Evolutionary conservation across 2,888 invertebrate species (phyloP), one percentile per base, ranked within the genome.

Genomic region (Pseudococcus longispinus): DNA sequence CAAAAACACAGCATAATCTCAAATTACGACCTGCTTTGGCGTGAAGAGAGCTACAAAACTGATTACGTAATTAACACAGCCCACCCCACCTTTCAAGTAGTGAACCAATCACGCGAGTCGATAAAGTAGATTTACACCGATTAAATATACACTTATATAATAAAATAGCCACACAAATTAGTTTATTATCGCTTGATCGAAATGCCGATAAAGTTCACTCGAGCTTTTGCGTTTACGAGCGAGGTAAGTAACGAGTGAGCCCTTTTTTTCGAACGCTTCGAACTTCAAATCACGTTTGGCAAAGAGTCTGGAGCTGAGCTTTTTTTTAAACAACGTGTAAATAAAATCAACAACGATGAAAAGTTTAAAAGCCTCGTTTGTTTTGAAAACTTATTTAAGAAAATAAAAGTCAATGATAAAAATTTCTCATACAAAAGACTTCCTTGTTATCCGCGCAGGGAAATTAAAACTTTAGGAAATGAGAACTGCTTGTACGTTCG

Each of bases 201-300:
- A 46, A 51, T 51, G n/a, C 51, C n/a, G n/a, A 11, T 11, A 60
- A 60, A 60, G 60, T 26, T 65, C 11, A 26, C 4, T 65, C 26
- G 65, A 65, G 26, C 13, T 65, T 65, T 26, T n/a, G 51, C 51
- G n/a, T n/a, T n/a, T 65, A 65, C 65, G 23, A 26, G n/a, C 65
- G 6, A 65, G 65, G 65, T 65, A 65, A 65, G 65, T 65, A 65
- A 8, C 65, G 3, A 65, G 65, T 65, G 65, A 65, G 65, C 26
- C 65, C 26, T 65, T 65, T 65, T 65, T 74, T 74, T 37, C 32
- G 18, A 74, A 32, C 5, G 74, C 74, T 74, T 32, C 37, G n/a
- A 74, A 37, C 37, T 74, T 74, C 23, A 18, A 74, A 74, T 74
- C 74, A 74, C 74, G 74, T 74, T 74, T 60, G 18, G 60, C 1